Evolutionary conservation across 2,797 vertebrate genomes (phyloP), one percentile per base, ranked within the genome.

Genomic region (Premnoplex brunnescens): DNA sequence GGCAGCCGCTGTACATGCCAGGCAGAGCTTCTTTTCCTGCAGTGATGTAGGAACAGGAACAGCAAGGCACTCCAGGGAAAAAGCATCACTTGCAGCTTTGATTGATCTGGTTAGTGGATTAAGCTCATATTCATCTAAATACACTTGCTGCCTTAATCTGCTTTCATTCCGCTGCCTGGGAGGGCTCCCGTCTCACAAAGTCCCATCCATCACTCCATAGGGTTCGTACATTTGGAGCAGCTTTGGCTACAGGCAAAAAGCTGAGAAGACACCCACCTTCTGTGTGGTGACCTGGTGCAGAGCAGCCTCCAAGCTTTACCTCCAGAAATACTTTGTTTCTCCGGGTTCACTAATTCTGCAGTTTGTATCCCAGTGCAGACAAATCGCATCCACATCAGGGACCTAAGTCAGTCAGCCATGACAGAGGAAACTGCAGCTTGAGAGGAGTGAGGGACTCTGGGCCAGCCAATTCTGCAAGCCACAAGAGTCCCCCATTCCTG

Each of bases 51-150:
- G 28, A 83, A 44, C 5, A 75, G 69, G 39, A 78, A 60, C 21
- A 78, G 69, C 34, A 28, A 80, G 48, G n/a, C 52, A 69, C 83
- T 76, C 83, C 63, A 43, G 78, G 52, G 73, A 52, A 30, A 66
- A 76, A 89, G 89, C 68, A 93, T 94, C 75, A 28, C 88, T 91
- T 52, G 78, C 79, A 88, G 79, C 67, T 80, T 85, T 94, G 93
- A 74, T 81, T 93, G 93, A 95, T 92, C 79, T 92, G 39, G 75
- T 93, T 89, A 87, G 74, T 75, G 85, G 87, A 91, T 96, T 95
- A 95, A 86, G 71, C 58, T 86, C 71, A 64, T 81, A 78, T 46
- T 85, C 41, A 3, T 66, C 71, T 28, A 88, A 93, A 83, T 52
- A 83, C 73, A 11, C 76, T 90, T 39, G 30, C 81, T 91, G 84